phyloP scores from a whole-genome alignment of 2,888 invertebrate species.

The Caprella mutica region DNA sequence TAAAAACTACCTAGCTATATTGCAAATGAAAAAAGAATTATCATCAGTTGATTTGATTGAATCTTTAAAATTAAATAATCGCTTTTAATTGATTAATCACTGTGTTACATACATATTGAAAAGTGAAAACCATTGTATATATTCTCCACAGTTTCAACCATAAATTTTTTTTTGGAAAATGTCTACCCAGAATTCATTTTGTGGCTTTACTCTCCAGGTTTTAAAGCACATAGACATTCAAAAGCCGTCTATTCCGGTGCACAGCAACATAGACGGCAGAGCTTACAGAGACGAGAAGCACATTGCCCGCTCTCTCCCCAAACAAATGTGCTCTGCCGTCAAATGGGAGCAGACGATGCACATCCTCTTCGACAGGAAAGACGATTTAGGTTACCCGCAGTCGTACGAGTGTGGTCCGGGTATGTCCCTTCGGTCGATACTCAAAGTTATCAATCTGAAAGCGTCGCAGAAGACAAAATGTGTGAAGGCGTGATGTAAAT shows the following conservation, averaged over 20 bases:
- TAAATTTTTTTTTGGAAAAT: too few relatives aligned
- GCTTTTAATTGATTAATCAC: too few relatives aligned
- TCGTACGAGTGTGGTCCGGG: slow-evolving; percentile 85
- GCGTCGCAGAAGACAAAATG: slow-evolving; percentile 45
- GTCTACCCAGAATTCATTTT: too few relatives aligned
- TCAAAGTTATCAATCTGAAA: slow-evolving; percentile 72
- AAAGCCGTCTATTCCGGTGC: slow-evolving; percentile 57
- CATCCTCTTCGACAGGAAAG: slow-evolving; percentile 53
- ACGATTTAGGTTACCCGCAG: slow-evolving; percentile 54
- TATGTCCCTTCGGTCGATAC: slow-evolving; percentile 57
- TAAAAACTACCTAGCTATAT: too few relatives aligned
- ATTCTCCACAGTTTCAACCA: too few relatives aligned
- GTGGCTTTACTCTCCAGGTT: too few relatives aligned
- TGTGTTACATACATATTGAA: too few relatives aligned
- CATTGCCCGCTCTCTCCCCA: slow-evolving; percentile 46
- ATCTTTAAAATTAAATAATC: too few relatives aligned
- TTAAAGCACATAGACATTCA: slow-evolving; percentile 50
- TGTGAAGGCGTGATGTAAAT: slow-evolving; percentile 13
- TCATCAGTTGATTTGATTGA: too few relatives aligned
- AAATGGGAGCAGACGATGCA: slow-evolving; percentile 90
- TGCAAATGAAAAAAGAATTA: too few relatives aligned
- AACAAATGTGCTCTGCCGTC: slow-evolving; percentile 63
- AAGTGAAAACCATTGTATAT: too few relatives aligned
- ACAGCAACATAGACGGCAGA: slow-evolving; percentile 60
- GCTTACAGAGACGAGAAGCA: slow-evolving; percentile 48